A percentile compares a stretch with the other conserved stretches of the same genome.
Evolutionary conservation across 2,113 vertebrate genomes (phyloP).

Genomic region (Asarcornis scutulata): DNA sequence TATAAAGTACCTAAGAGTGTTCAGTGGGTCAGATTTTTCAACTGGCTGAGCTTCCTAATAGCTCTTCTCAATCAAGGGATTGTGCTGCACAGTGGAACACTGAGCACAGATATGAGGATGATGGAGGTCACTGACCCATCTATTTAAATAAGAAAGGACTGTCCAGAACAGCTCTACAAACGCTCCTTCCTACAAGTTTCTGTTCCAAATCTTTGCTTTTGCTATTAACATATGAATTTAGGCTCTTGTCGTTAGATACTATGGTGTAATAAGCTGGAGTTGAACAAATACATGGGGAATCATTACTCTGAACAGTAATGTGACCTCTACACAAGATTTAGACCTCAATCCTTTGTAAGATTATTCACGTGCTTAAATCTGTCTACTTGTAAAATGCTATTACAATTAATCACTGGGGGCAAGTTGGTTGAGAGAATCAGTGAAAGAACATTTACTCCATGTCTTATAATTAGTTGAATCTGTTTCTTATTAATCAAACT

Average conservation of each 20-base stretch:
- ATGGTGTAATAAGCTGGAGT: not conserved
- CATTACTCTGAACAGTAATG: not conserved
- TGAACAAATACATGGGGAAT: not conserved
- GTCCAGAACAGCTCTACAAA: constrained; percentile 1
- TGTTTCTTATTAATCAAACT: constrained; percentile 50
- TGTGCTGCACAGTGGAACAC: constrained; percentile 45
- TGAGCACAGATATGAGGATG: constrained; percentile 9
- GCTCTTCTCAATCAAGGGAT: constrained; percentile 70
- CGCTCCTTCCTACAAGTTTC: not conserved
- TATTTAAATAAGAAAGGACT: constrained; percentile 49
- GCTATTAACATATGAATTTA: not conserved
- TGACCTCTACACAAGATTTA: not conserved
- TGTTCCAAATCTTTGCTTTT: constrained; percentile 26
- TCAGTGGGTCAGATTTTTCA: constrained; percentile 64
- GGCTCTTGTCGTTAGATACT: not conserved
- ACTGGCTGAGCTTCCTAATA: constrained; percentile 49
- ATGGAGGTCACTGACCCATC: constrained; percentile 51
- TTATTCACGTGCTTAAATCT: not conserved
- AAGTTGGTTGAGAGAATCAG: not conserved
- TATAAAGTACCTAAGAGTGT: constrained; percentile 69
- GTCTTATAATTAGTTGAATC: constrained; percentile 19
- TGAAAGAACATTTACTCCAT: constrained; percentile 19
- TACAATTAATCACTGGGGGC: not conserved
- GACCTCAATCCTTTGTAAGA: not conserved
- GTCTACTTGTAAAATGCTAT: not conserved